Evolutionary conservation across 2,797 vertebrate species (phyloP).

Genomic region (Odontamblyopus rebecca): DNA sequence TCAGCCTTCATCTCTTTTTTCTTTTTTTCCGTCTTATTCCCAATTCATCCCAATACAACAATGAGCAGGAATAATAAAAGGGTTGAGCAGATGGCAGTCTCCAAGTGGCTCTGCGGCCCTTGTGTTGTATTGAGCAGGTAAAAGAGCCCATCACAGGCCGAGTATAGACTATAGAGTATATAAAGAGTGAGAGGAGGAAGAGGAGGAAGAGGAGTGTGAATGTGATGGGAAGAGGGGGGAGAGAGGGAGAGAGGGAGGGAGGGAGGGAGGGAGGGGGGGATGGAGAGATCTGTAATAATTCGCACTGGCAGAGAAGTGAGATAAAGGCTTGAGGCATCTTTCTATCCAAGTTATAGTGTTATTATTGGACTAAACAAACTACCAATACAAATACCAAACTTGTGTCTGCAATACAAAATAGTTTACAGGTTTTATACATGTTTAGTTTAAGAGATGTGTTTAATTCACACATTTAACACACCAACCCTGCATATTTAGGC

Average conservation of each 20-base stretch:
- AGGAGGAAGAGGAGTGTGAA: constrained; percentile 45
- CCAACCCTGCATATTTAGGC: too few relatives aligned
- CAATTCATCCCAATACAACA: constrained; percentile 30
- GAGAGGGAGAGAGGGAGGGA: background rate
- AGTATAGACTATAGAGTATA: background rate
- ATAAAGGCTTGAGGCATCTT: constrained; percentile 29
- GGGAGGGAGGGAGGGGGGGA: too few relatives aligned
- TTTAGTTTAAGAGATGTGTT: background rate
- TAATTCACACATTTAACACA: too few relatives aligned
- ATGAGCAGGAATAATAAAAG: constrained; percentile 33
- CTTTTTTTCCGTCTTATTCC: constrained; percentile 8
- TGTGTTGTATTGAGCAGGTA: constrained; percentile 77
- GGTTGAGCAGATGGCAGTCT: constrained; percentile 75
- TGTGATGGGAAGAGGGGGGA: constrained; percentile 41
- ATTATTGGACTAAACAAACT: background rate
- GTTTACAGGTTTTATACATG: background rate
- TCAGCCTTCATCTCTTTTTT: background rate
- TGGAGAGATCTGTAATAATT: constrained; percentile 26
- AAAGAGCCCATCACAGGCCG: constrained; percentile 53
- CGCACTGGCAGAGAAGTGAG: constrained; percentile 33
- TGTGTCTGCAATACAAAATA: background rate
- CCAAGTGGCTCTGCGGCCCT: constrained; percentile 73
- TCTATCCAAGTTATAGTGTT: constrained; percentile 23
- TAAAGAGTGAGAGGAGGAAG: constrained; percentile 38
- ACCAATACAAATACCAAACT: background rate